Evolutionary conservation across 2,888 invertebrate genomes (phyloP), one percentile per base, ranked within the genome.

Genomic region (Tyria jacobaeae): DNA sequence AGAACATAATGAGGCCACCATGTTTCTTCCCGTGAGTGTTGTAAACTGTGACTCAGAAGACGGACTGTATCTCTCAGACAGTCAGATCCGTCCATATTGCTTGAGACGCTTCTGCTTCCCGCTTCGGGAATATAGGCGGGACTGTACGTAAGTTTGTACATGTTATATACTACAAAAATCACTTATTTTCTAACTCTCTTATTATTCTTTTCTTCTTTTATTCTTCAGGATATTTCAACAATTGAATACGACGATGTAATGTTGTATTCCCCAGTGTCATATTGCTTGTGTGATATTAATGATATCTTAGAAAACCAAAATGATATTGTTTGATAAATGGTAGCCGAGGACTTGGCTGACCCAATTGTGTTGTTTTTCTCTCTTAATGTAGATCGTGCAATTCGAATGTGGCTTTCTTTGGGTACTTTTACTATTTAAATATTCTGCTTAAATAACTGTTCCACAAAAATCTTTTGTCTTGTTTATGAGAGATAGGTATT

Each of bases 251-350:
- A n/a, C n/a, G n/a, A n/a, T n/a, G 17, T 1, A 44, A 21, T 21
- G 10, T 21, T 44, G n/a, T 4, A 12, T 21, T 44, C 3, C 27
- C 14, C 35, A 5, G 12, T 44, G 17, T 15, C 27, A 53, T 25
- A 53, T 12, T 25, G 25, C 15, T 53, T 54, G 21, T 12, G 17
- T 27, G 12, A 54, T 14, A 41, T 54, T 39, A 54, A 41, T 54
- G 41, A 27, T n/a, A 17, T 27, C 12, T 12, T 39, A 17, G 17
- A 39, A 12, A 6, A 14, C n/a, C 37, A n/a, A 39, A 21, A 51
- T 44, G 24, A 52, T 47, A 59, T 47, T 25, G 37, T 53, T 25
- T 59, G 52, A 59, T 59, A 47, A 52, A 59, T 59, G n/a, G 47
- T 24, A 21, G n/a, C 12, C 37, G 25, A 7, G 44, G 10, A 47